Evolutionary conservation across 2,888 invertebrate genomes (phyloP).

Genomic region (Pachliopta kotzebuea): DNA sequence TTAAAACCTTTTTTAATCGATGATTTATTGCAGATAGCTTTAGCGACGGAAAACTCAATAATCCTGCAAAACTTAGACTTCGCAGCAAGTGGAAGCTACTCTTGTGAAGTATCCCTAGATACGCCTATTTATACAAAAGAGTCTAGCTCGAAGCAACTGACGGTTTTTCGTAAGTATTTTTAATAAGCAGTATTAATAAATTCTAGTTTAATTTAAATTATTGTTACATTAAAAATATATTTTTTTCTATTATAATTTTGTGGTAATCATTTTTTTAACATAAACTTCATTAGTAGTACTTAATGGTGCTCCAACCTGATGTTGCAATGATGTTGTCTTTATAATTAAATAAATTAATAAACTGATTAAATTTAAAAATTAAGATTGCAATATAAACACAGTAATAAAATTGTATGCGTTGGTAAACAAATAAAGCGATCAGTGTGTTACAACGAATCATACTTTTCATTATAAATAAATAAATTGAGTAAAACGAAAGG

Average conservation of each 20-base stretch:
- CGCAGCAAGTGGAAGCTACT: constrained; percentile 85
- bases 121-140: constrained; percentile 87
- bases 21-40: constrained; percentile 78
- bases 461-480: neutral
- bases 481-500: constrained; percentile 2
- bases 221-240: no score
- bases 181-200: neutral
- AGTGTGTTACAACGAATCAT: neutral
- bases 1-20: neutral
- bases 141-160: constrained; percentile 84
- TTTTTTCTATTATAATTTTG: no score
- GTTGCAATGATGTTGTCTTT: no score
- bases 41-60: constrained; percentile 85
- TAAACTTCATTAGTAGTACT: no score
- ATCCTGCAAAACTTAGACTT: constrained; percentile 86
- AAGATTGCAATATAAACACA: neutral
- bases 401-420: neutral
- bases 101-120: constrained; percentile 87
- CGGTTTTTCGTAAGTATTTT: constrained; percentile 85
- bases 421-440: neutral
- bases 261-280: no score
- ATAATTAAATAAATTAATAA: no score
- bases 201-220: neutral
- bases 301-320: no score
- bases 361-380: neutral